phyloP scores from a whole-genome alignment of 2,888 invertebrate species.

The Drosophila mettleri region DNA sequence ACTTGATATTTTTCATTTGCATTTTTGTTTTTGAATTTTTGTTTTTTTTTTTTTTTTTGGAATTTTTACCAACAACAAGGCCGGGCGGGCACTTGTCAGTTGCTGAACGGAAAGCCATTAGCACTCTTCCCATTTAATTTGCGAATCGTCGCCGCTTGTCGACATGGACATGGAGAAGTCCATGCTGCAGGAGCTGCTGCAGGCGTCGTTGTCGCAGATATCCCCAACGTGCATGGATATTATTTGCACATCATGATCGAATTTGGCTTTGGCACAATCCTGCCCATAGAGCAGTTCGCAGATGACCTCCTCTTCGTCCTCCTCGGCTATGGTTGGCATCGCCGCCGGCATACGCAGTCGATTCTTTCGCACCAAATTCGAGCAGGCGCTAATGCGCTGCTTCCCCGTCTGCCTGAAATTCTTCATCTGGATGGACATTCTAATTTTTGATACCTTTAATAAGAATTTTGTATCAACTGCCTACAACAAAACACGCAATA shows the following conservation, averaged over 20 bases:
- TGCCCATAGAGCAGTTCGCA: no score
- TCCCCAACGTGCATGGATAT: not conserved
- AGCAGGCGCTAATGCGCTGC: not conserved
- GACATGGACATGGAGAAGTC: not conserved
- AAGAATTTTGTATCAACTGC: not conserved
- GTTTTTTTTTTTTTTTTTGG: not conserved
- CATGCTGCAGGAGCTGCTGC: not conserved
- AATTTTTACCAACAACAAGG: not conserved
- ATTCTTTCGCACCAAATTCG: not conserved
- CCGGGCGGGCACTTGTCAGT: no score
- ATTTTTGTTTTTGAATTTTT: not conserved
- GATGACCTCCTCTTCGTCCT: not conserved
- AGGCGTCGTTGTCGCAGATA: not conserved
- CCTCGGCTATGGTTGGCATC: conserved; percentile 16
- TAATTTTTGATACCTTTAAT: not conserved
- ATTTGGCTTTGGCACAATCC: no score
- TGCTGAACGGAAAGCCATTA: not conserved
- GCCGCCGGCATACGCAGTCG: conserved; percentile 7
- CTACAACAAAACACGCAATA: not conserved
- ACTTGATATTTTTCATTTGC: not conserved
- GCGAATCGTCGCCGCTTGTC: not conserved
- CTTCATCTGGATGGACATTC: conserved; percentile 1
- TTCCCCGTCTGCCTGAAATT: not conserved
- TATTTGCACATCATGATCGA: not conserved
- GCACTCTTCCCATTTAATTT: not conserved